phyloP scores from a whole-genome alignment of 2,797 vertebrate genomes.

The Microtus californicus region DNA sequence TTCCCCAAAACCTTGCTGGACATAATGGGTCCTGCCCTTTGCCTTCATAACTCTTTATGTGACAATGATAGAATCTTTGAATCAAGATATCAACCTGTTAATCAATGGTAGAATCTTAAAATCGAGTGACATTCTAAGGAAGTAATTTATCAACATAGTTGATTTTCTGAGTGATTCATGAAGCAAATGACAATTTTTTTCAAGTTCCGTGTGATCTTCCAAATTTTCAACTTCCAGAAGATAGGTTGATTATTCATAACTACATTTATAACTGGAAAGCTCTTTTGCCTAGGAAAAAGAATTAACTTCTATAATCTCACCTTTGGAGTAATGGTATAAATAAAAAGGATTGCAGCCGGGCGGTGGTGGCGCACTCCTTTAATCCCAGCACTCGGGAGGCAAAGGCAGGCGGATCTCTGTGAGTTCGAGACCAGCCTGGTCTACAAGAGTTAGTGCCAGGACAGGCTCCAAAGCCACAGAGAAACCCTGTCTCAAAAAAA shows the following conservation, averaged over 20 bases:
- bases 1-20: background rate
- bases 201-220: constrained; percentile 48
- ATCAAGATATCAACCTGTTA: constrained; percentile 1
- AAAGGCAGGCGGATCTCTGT: too few species aligned
- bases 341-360: constrained; percentile 15
- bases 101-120: background rate
- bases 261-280: constrained; percentile 48
- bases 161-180: constrained; percentile 56
- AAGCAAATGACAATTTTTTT: constrained; percentile 53
- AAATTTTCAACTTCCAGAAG: constrained; percentile 39
- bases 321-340: constrained; percentile 35
- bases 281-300: background rate
- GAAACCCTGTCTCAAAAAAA: too few species aligned
- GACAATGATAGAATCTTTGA: background rate
- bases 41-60: background rate
- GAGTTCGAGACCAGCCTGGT: too few species aligned
- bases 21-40: background rate
- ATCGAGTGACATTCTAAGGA: constrained; percentile 37
- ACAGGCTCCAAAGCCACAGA: too few species aligned
- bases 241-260: constrained; percentile 17
- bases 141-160: constrained; percentile 41
- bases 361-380: too few species aligned
- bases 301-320: background rate
- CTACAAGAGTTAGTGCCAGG: too few species aligned
- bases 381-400: too few species aligned